These are phyloP conservation scores for Avahi laniger DNA, from an alignment of 2,797 vertebrate genomes.

Conservation along the genomic window DNA sequence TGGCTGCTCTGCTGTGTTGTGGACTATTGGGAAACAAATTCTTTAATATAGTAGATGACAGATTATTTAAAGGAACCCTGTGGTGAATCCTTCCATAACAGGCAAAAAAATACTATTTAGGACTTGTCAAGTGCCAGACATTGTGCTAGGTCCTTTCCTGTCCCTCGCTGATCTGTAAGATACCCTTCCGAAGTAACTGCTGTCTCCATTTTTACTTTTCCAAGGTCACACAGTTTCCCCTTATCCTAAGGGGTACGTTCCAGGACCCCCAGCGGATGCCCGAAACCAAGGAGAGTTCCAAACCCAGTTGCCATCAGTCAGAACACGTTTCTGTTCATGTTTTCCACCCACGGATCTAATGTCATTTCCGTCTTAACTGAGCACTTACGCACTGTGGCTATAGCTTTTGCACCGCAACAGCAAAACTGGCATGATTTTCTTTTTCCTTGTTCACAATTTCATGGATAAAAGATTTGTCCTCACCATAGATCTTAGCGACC, in stretches of 20 bases:
- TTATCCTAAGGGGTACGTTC: background rate
- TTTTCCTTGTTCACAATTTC: background rate
- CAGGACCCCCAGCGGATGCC: background rate
- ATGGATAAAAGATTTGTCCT: background rate
- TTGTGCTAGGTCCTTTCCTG: background rate
- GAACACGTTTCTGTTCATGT: background rate
- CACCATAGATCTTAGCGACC: background rate
- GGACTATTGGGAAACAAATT: background rate
- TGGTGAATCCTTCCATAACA: background rate
- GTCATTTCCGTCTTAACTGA: background rate
- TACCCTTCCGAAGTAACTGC: background rate
- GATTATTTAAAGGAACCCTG: background rate
- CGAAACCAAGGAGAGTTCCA: background rate
- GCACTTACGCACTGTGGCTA: background rate
- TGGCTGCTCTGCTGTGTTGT: background rate
- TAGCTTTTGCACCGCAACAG: background rate
- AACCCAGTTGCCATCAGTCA: background rate
- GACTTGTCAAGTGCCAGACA: background rate
- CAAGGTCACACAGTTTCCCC: background rate
- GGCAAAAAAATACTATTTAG: slow-evolving; percentile 8
- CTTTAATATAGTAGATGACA: background rate
- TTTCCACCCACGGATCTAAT: background rate
- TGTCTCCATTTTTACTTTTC: background rate
- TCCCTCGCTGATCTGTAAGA: background rate
- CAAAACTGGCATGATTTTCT: background rate